Percentiles rank a stretch among this genome's conserved stretches.
Conservation (phyloP, 2,797 vertebrate species). For the Anas georgica region DNA sequence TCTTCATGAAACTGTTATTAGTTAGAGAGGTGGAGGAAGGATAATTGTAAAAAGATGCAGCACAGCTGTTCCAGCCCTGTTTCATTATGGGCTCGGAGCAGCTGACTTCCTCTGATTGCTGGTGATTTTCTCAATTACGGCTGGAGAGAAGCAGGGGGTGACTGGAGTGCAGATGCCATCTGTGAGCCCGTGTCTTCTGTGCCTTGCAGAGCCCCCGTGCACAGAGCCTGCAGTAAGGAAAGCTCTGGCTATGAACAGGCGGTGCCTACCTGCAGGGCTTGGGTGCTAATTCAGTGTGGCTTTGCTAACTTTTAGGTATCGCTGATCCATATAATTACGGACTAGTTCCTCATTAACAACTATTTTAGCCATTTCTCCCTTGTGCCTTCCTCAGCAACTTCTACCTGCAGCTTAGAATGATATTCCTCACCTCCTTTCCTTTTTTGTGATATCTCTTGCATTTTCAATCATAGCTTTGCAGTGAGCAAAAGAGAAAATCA, state of each 20-base stretch:
- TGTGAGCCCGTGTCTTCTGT: not conserved
- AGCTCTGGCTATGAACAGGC: not conserved
- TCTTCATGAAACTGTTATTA: conserved; percentile 12
- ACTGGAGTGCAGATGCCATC: not conserved
- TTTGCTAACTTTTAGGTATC: conserved; percentile 14
- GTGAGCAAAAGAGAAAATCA: conserved; percentile 50
- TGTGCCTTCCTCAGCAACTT: not conserved
- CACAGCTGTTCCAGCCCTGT: conserved; percentile 64
- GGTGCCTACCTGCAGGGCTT: not conserved
- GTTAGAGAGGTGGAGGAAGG: conserved; percentile 49
- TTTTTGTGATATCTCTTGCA: not conserved
- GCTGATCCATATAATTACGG: conserved; percentile 35
- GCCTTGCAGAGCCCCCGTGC: not conserved
- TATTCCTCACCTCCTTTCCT: not conserved
- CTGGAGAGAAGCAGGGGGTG: not conserved
- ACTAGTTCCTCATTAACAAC: conserved; percentile 38
- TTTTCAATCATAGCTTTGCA: conserved; percentile 41
- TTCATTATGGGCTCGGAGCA: conserved; percentile 46
- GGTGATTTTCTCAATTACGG: conserved; percentile 51
- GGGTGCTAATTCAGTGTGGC: not conserved
- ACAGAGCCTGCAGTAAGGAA: not conserved
- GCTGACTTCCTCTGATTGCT: conserved; percentile 57
- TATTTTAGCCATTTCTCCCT: not conserved
- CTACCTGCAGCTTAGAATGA: not conserved
- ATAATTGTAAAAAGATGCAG: conserved; percentile 47